A percentile compares a stretch with the other conserved stretches of the same genome.
These are phyloP conservation scores for Uropetala carovei DNA, from an alignment of 2,888 invertebrate species.

Conservation along the genomic window DNA sequence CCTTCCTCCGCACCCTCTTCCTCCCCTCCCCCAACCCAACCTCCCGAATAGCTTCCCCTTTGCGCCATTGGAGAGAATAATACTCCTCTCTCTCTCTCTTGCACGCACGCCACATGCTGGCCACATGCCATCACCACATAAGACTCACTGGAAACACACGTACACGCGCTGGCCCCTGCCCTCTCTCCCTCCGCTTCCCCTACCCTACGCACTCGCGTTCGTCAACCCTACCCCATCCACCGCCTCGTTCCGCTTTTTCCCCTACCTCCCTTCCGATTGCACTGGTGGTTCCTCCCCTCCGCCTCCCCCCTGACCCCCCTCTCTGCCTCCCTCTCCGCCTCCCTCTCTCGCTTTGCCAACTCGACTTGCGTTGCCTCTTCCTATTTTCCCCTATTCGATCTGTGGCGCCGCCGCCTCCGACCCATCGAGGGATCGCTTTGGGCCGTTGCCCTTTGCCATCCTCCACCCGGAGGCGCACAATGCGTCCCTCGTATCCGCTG, in stretches of 20 bases:
- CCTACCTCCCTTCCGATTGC: not conserved
- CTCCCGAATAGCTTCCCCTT: not conserved
- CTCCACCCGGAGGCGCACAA: not conserved
- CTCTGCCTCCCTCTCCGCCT: constrained; percentile 9
- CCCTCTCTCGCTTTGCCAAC: not conserved
- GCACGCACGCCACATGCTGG: not conserved
- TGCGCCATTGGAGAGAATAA: not conserved
- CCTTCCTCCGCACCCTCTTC: not conserved
- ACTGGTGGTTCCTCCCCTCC: not conserved
- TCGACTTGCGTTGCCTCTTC: not conserved
- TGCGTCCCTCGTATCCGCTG: too few relatives aligned
- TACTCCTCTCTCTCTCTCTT: not conserved
- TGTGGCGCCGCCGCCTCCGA: not conserved
- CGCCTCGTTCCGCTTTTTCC: not conserved
- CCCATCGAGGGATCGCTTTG: not conserved
- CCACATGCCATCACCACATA: not conserved
- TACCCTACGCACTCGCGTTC: not conserved
- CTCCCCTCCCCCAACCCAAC: not conserved
- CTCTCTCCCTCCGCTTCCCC: not conserved
- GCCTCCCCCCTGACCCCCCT: not conserved
- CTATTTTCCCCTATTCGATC: not conserved
- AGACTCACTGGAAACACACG: not conserved
- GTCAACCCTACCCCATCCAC: not conserved
- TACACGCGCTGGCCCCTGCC: constrained; percentile 33
- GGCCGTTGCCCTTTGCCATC: not conserved